Base-by-base conservation (phyloP, 2,113 vertebrate genomes). In the Nestor notabilis region DNA sequence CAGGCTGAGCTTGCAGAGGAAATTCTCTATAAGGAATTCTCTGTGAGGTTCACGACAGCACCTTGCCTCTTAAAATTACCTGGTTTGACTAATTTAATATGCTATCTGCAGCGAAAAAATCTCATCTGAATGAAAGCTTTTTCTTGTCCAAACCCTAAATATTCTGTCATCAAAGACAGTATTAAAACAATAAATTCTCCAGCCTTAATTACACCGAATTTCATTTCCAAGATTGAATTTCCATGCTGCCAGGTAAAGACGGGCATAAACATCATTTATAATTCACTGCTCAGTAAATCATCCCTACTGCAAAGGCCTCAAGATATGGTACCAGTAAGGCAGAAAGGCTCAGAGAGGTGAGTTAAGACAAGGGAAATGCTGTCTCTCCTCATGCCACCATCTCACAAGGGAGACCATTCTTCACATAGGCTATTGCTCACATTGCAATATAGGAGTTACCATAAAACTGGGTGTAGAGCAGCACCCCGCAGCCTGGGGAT, bases 161-260 rank as follows among this genome's bases (percentile, higher is more conserved):
- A 52, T 31, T 39, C 66, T 50, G 33, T 35, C 33, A n/a, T 56
- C 60, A 70, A 79, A 79, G 29, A 35, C 25, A 55, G 25, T 7
- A 65, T 61, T 69, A 47, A 88, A 83, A 35, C 72, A 90, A 86
- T 83, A 83, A 90, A 90, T 75, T 21, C 66, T 60, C 66, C 66
- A 72, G 60, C 61, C 52, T 85, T 83, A 75, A 88, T 83, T 63
- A 90, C 35, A 76, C 43, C 77, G 71, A 64, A 37, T 9, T 25
- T 76, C 61, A 63, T 49, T 91, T 87, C 50, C 56, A 50, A 28
- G 46, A 88, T 88, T n/a, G 63, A 50, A 82, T 71, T 82, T 71
- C 71, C 28, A 76, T 0, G 3, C 46, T 85, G 78, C 43, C 61
- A 68, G 47, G 75, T 50, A 83, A 78, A 90, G 78, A 31, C 60